Percentiles rank a stretch among this genome's conserved stretches.
phyloP scores from a whole-genome alignment of 2,888 invertebrate species.

The Eupelmus urozonus region DNA sequence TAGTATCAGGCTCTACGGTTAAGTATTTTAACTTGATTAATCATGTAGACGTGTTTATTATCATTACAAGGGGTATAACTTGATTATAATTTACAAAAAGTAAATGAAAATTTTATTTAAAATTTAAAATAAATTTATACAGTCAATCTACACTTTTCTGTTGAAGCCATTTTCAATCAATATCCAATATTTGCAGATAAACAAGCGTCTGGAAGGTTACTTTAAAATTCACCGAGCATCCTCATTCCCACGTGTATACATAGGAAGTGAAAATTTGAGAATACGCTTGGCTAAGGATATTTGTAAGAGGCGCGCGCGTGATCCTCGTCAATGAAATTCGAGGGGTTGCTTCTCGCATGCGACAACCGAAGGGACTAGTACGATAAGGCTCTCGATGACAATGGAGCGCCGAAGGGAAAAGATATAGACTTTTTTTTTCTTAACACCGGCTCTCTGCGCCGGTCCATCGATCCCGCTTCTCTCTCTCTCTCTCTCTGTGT shows the following conservation, averaged over 20 bases:
- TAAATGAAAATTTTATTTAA: background rate
- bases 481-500: background rate
- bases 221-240: no score
- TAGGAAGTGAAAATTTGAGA: slow-evolving; percentile 31
- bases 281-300: slow-evolving; percentile 4
- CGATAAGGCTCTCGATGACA: slow-evolving; percentile 31
- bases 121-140: no score
- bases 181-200: no score
- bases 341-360: no score
- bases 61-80: no score
- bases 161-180: no score
- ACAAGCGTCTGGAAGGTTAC: no score
- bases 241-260: no score
- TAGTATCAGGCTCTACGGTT: background rate
- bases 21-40: no score
- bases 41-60: no score
- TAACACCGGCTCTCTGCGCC: background rate
- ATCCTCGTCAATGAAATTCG: slow-evolving; percentile 36
- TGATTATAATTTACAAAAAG: background rate
- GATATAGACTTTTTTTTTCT: background rate
- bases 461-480: background rate
- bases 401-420: slow-evolving; percentile 29
- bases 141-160: no score
- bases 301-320: slow-evolving; percentile 11
- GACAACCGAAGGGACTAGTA: slow-evolving; percentile 7